These are phyloP conservation scores for Chironomus striatipennis DNA, from an alignment of 1,140 invertebrate genomes.

Conservation along the genomic window DNA sequence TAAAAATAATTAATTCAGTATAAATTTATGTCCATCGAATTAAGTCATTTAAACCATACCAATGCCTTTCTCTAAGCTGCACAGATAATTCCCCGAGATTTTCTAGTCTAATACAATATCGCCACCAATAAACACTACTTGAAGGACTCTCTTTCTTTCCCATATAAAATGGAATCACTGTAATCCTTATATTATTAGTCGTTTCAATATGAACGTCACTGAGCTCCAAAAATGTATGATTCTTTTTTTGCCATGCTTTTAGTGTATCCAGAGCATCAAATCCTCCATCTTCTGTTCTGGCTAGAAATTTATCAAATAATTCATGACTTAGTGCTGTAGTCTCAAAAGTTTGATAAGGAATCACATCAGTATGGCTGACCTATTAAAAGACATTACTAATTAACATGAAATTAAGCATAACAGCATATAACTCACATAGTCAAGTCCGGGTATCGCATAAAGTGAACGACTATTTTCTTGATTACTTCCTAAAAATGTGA, in stretches of 20 bases:
- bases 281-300: constrained; percentile 67
- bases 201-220: constrained; percentile 98
- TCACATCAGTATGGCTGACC: constrained; percentile 87
- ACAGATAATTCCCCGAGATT: constrained; percentile 84
- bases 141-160: constrained; percentile 40
- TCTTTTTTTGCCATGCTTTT: constrained; percentile 92
- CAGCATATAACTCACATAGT: constrained; percentile 56
- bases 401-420: no score
- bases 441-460: constrained; percentile 90
- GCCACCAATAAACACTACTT: constrained; percentile 54
- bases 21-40: background rate
- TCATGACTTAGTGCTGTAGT: constrained; percentile 84
- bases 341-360: constrained; percentile 75
- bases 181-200: constrained; percentile 89
- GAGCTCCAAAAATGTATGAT: constrained; percentile 92
- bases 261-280: constrained; percentile 85
- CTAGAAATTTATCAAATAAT: constrained; percentile 91
- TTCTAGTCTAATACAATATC: constrained; percentile 92
- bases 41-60: constrained; percentile 43
- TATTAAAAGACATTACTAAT: no score
- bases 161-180: constrained; percentile 97
- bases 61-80: constrained; percentile 88
- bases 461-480: constrained; percentile 87
- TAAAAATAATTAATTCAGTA: background rate
- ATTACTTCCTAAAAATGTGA: constrained; percentile 89